phyloP scores from a whole-genome alignment of 2,888 invertebrate species.

The Lasioglossum vierecki region DNA sequence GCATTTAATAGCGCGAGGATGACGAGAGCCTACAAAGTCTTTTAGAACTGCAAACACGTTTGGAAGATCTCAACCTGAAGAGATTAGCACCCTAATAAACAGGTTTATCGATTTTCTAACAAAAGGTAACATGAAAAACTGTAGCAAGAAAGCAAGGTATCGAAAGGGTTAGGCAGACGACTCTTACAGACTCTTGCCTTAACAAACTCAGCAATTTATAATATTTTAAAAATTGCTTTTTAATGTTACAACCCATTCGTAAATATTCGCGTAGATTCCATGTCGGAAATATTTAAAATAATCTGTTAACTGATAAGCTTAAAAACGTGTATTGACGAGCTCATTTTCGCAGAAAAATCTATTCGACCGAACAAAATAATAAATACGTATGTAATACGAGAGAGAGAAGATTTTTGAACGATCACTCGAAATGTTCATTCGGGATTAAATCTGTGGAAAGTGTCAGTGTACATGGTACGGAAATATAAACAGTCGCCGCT shows the following conservation, averaged over 20 bases:
- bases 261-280: not conserved
- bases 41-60: not conserved
- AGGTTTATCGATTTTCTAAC: slow-evolving; percentile 11
- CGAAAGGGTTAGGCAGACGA: not conserved
- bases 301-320: not conserved
- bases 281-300: not conserved
- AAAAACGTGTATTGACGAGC: not conserved
- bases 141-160: not conserved
- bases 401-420: not conserved
- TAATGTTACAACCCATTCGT: not conserved
- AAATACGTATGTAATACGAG: not conserved
- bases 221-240: not conserved
- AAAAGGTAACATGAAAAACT: not conserved
- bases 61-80: not conserved
- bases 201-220: not conserved
- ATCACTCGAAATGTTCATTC: slow-evolving; percentile 1
- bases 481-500: slow-evolving; percentile 37
- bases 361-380: not conserved
- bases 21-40: not conserved
- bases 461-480: not conserved
- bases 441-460: slow-evolving; percentile 4
- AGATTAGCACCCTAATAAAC: not conserved
- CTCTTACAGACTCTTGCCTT: not conserved
- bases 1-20: not conserved
- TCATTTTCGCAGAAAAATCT: not conserved